Evolutionary conservation across 2,888 invertebrate genomes (phyloP), one percentile per base, ranked within the genome.

Genomic region (Rotaria magnacalcarata): DNA sequence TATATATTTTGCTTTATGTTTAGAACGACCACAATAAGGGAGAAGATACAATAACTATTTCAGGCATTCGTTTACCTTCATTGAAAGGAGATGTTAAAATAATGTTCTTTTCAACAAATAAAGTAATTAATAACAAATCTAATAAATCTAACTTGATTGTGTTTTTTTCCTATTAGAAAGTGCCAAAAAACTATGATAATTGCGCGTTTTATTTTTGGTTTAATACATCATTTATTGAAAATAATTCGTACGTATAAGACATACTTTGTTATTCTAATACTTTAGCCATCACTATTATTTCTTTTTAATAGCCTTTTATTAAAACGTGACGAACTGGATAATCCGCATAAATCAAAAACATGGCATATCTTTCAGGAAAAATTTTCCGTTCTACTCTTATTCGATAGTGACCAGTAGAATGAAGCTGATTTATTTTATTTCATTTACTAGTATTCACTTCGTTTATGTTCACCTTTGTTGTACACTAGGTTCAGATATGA

Each of bases 121-220:
- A 85, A 85, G 86, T 86, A 87, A 56, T 24, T 6, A 60, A 5
- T n/a, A 24, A 19, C 14, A 11, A 14, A 27, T 11, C 24, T 21
- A 54, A 24, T 87, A 14, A 52, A 10, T 74, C 75, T 0, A 14
- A 19, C 14, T 7, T 74, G 0, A 21, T 21, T 56, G 1, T 60
- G 24, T 43, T n/a, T 75, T 34, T 52, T 52, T 86, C 67, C 74
- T 21, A 84, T 85, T 87, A 91, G 91, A 90, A 89, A 85, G 90
- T 92, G 84, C 92, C 92, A 14, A 90, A 89, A 88, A 91, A 91
- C 14, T 92, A 92, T 89, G 92, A 92, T 88, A 90, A 92, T 87
- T 91, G 92, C 89, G 91, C 92, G n/a, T 92, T 92, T 88, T 92
- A 91, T 88, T 92, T 92, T 88, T 92, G 92, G 92, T 92, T 92